Base-by-base conservation (phyloP, 2,797 vertebrate genomes). In the Pachyuromys duprasi region DNA sequence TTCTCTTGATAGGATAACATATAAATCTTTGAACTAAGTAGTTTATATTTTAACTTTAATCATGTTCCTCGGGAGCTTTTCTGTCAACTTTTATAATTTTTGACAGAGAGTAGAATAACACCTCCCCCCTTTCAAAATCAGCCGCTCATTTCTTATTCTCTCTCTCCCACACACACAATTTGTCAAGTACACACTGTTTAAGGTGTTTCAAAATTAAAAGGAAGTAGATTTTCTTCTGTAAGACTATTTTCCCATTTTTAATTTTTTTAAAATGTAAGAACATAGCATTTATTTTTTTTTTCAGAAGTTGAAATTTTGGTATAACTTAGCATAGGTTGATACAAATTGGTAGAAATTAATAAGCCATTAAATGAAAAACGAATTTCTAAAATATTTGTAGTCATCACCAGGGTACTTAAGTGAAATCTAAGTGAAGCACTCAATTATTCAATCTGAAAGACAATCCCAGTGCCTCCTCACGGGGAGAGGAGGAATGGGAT, bases 331-430 rank as follows among this genome's bases (percentile, higher is more conserved):
- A 82, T 82, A 96, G 94, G 75, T 92, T 87, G 57, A 95, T 96
- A 95, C 97, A 67, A 89, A 97, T 95, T 97, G 62, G 97, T 97
- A 96, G 94, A 96, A 97, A 89, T 82, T 96, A 98, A 93, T 67
- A 91, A 95, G 62, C 12, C 17, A 57, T 57, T 78, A 8, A 60
- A 89, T 91, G 86, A 92, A 75, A 63, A 96, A 95, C 92, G 72
- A 91, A 93, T 97, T 95, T 90, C 89, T 97, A 87, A 80, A 86
- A 95, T 57, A 96, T 95, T 90, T 97, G 78, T 93, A 22, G 97
- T 86, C 91, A 95, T 95, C 91, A 97, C 81, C 78, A 97, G 94
- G 95, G 96, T 98, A 98, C 94, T 96, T 93, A 97, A 98, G 97
- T 97, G 92, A 95, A 98, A 97, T 97, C 95, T 97, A 80, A 98